Base-by-base conservation (phyloP, 2,888 invertebrate species). In the Pammene fasciana region DNA sequence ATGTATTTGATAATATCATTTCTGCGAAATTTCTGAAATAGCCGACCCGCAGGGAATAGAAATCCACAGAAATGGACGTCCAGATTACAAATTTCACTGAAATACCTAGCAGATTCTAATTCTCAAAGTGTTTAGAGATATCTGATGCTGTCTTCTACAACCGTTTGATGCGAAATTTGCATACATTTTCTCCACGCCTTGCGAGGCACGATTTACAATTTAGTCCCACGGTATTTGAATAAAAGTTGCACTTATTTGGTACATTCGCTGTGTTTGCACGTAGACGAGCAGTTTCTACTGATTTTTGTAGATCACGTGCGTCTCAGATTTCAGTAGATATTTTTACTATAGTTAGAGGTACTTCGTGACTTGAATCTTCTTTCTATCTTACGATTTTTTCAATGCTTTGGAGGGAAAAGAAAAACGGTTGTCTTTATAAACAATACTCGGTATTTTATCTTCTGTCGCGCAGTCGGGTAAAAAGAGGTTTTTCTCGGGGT, bases 281-380 rank as follows among this genome's bases (percentile, higher is more conserved):
- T 59, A 54, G 18, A 61, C 50, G 41, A 52, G 13, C 46, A 16
- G 14, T 57, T 14, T 34, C 62, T 34, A 18, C 62, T 62, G 52
- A 65, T 65, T 65, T 59, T 59, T 65, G 48, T 48, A 41, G 57
- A 65, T 52, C 68, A 68, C 64, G 68, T 50, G 50, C 57, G 64
- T 57, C 46, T 36, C 26, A 62, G 62, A 62, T 62, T 62, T 62
- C 26, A 62, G 50, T 48, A 38, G 48, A 26, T 8, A 43, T 62
- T 50, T 62, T 38, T 62, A 41, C 45, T 13, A 10, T 52, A 26
- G 18, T 18, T 62, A 52, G n/a, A 8, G 61, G 61, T 38, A 9
- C 13, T 38, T 18, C n/a, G 26, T 62, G 62, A 50, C 50, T 62
- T n/a, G 62, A 38, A 38, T 38, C 34, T 9, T 54, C 54, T 34